Evolutionary conservation across 2,113 vertebrate genomes (phyloP).

Genomic region (Parotia lawesii): DNA sequence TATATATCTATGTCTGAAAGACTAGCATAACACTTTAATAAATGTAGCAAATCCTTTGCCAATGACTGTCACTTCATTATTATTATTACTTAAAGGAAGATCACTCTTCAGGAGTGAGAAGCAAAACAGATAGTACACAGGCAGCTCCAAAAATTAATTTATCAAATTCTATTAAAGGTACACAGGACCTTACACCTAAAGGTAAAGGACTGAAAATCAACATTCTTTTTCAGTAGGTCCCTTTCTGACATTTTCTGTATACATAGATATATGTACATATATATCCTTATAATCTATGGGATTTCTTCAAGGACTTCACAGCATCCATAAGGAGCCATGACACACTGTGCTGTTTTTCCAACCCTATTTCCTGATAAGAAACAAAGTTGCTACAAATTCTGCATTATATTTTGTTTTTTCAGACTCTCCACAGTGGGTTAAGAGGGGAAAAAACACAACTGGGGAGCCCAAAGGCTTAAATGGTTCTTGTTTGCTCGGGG

Average conservation of each 20-base stretch:
- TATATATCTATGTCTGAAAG: background rate
- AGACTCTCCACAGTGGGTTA: background rate
- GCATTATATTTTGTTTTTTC: background rate
- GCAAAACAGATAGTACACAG: background rate
- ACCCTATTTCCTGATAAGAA: background rate
- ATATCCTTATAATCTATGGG: background rate
- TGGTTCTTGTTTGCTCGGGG: background rate
- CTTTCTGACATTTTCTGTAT: background rate
- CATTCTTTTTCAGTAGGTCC: background rate
- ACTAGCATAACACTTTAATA: background rate
- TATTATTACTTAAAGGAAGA: background rate
- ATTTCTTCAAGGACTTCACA: background rate
- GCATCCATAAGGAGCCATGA: background rate
- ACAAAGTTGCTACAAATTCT: background rate
- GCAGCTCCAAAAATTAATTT: background rate
- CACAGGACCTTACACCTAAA: background rate
- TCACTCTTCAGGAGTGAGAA: background rate
- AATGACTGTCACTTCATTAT: background rate
- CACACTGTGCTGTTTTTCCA: background rate
- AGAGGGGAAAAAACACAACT: background rate
- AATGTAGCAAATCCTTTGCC: background rate
- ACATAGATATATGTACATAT: rapidly evolving
- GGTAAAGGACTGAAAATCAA: background rate
- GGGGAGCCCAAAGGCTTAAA: background rate
- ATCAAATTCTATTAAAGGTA: background rate